These are phyloP conservation scores for Lagria hirta DNA, from an alignment of 2,888 invertebrate genomes.

Conservation along the genomic window DNA sequence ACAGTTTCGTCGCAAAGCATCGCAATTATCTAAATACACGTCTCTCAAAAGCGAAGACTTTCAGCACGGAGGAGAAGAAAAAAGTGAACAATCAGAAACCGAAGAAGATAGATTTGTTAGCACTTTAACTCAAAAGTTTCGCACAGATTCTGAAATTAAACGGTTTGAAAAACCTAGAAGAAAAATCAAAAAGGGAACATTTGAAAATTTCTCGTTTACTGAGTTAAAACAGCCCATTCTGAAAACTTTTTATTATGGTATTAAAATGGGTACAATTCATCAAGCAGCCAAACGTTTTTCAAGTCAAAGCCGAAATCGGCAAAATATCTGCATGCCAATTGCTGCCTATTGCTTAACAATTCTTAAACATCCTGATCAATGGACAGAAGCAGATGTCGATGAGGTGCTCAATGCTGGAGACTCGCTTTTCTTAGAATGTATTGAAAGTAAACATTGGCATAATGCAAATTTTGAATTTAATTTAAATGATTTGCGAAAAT, in stretches of 20 bases:
- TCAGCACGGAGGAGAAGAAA: conserved; percentile 23
- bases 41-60: conserved; percentile 44
- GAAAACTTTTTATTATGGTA: conserved; percentile 49
- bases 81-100: conserved; percentile 24
- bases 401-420: conserved; percentile 60
- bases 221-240: conserved; percentile 45
- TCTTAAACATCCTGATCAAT: conserved; percentile 61
- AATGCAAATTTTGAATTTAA: conserved; percentile 37
- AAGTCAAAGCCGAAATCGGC: conserved; percentile 46
- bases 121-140: conserved; percentile 47
- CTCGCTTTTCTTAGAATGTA: conserved; percentile 52
- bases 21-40: conserved; percentile 45
- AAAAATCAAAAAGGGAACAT: conserved; percentile 47
- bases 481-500: conserved; percentile 56
- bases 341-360: conserved; percentile 62
- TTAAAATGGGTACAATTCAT: conserved; percentile 47
- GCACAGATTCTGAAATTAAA: conserved; percentile 48
- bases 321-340: conserved; percentile 61
- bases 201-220: conserved; percentile 53
- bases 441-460: conserved; percentile 44
- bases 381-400: conserved; percentile 64
- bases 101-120: conserved; percentile 25
- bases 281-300: conserved; percentile 47
- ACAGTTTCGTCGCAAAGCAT: conserved; percentile 44
- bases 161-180: conserved; percentile 34